These are phyloP conservation scores for Elaphurus davidianus DNA, from an alignment of 2,113 vertebrate species.

Conservation along the genomic window DNA sequence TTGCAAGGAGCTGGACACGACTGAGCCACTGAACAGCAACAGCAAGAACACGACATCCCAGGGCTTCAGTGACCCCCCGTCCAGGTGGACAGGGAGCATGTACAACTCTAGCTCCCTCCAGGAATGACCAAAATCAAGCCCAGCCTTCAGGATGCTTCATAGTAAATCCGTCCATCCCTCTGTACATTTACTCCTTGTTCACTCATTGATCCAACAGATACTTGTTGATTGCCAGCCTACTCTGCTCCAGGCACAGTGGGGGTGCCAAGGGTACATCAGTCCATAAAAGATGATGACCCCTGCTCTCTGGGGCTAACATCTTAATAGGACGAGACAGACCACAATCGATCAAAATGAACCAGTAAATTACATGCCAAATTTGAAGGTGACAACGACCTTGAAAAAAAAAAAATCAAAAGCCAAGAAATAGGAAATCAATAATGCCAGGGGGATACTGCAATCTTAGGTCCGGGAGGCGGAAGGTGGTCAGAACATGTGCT, in stretches of 20 bases:
- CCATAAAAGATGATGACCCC: neutral
- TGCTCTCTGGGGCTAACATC: neutral
- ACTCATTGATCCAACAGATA: neutral
- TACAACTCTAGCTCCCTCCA: neutral
- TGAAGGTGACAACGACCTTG: neutral
- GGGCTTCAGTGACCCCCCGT: neutral
- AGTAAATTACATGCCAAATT: neutral
- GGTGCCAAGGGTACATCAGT: neutral
- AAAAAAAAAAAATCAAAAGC: neutral
- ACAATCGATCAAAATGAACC: neutral
- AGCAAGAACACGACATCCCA: neutral
- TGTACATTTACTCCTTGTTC: neutral
- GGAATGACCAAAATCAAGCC: neutral
- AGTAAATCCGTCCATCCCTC: neutral
- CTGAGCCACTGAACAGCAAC: neutral
- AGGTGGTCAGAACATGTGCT: neutral
- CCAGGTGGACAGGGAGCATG: fast-evolving
- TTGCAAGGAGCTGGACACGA: neutral
- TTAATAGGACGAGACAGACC: neutral
- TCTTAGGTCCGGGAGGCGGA: neutral
- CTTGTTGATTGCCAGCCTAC: neutral
- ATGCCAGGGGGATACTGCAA: fast-evolving
- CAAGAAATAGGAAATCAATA: neutral
- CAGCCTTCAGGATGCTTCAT: neutral
- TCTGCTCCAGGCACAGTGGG: neutral